Evolutionary conservation across 2,888 invertebrate species (phyloP), one percentile per base, ranked within the genome.

Genomic region (Clanis bilineata): DNA sequence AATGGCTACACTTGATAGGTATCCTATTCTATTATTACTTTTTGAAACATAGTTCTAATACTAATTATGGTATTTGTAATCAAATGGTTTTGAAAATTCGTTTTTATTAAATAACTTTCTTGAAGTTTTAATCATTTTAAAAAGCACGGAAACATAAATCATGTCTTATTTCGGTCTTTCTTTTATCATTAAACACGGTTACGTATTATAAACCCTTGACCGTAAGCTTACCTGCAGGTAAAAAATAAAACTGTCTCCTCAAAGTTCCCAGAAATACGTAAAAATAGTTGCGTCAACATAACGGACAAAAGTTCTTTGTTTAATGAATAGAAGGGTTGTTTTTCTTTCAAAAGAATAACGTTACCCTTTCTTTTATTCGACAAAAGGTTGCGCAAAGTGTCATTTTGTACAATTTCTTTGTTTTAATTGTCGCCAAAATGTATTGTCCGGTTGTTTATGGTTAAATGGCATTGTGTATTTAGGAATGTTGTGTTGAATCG

Each of bases 291-390:
- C 85, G 81, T 88, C 83, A 85, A 86, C 79, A 78, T 88, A 90
- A 87, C 85, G 82, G 86, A 72, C 70, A 76, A 82, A 80, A 78
- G 76, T 71, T 72, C 72, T 78, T 82, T 81, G 80, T 83, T 71
- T 69, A 71, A 78, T 84, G 77, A 85, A 88, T 82, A 74, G 80
- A 88, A 90, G 90, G 89, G 90, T 90, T 90, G 88, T 85, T 87
- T 85, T 85, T 86, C 83, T 86, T 84, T 76, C 76, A 63, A 81
- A 88, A 85, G 89, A 86, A 85, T 90, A 88, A 83, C 79, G 86
- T 87, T 82, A 85, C 84, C 85, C 86, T 83, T 85, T 82, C 83
- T 82, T 85, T 84, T 68, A 69, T 77, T 76, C 73, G 77, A 64
- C 75, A 77, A 85, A 78, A 74, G 79, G 85, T 89, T 86, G 86